Conservation (phyloP, 1,140 invertebrate genomes). For the Mycetomoellerius zeteki region DNA sequence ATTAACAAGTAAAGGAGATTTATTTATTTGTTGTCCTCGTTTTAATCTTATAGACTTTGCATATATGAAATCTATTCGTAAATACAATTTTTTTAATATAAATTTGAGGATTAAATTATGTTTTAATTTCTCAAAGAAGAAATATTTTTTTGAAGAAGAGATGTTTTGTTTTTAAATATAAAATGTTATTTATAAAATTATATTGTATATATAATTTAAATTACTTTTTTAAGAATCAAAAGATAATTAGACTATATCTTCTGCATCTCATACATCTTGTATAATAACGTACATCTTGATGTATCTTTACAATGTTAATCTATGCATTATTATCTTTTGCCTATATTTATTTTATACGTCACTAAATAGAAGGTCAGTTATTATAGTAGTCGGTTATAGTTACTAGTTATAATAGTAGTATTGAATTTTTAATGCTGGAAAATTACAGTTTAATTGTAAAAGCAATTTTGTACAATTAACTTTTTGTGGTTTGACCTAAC, state of each 20-base stretch:
- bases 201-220: not conserved
- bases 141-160: not conserved
- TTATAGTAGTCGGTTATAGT: no score
- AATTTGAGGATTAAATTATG: not conserved
- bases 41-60: not conserved
- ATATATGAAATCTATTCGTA: not conserved
- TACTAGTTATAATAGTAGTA: not conserved
- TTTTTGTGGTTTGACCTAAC: not conserved
- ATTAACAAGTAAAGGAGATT: not conserved
- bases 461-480: not conserved
- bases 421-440: not conserved
- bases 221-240: not conserved
- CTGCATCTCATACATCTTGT: not conserved
- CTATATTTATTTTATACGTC: not conserved
- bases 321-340: not conserved
- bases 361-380: not conserved
- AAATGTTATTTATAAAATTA: constrained; percentile 9
- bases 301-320: not conserved
- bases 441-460: not conserved
- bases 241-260: not conserved
- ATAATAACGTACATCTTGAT: not conserved
- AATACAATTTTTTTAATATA: not conserved
- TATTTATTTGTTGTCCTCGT: not conserved
- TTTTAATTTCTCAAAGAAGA: not conserved
- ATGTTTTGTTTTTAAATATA: not conserved